Conservation (phyloP, 2,888 invertebrate genomes). For the Sarcophaga carnaria region DNA sequence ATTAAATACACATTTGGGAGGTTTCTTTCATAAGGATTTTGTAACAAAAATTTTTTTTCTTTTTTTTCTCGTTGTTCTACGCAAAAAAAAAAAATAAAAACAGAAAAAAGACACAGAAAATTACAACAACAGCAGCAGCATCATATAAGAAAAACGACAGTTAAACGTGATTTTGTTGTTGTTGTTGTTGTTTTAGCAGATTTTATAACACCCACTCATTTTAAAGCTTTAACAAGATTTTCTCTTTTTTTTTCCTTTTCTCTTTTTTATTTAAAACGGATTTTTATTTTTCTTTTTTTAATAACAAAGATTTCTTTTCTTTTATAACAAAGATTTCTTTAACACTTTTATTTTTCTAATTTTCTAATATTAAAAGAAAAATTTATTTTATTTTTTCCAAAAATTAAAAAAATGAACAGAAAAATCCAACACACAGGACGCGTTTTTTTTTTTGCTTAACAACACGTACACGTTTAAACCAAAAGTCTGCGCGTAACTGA, state of each 20-base stretch:
- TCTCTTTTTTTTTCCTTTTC: neutral
- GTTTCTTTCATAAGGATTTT: slow-evolving; percentile 59
- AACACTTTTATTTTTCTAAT: neutral
- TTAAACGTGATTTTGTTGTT: slow-evolving; percentile 45
- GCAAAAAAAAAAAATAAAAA: neutral
- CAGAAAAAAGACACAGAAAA: neutral
- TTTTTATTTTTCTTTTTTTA: neutral
- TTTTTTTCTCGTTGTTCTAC: slow-evolving; percentile 9
- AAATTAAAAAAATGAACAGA: slow-evolving; percentile 19
- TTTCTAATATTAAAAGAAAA: slow-evolving; percentile 13
- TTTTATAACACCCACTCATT: slow-evolving; percentile 62
- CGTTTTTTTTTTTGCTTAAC: slow-evolving; percentile 8
- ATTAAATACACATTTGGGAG: slow-evolving; percentile 68
- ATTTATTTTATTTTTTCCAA: slow-evolving; percentile 25
- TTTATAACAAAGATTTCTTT: slow-evolving; percentile 3
- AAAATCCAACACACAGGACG: neutral
- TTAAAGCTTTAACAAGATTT: slow-evolving; percentile 17
- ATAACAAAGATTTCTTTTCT: neutral
- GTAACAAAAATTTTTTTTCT: neutral
- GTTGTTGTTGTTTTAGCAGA: slow-evolving; percentile 3
- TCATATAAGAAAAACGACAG: slow-evolving; percentile 35
- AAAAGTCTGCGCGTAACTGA: slow-evolving; percentile 69
- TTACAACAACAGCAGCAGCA: no score
- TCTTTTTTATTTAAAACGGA: slow-evolving; percentile 13
- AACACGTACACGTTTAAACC: slow-evolving; percentile 65